Conservation (phyloP, 2,113 vertebrate species). For the Caretta caretta region DNA sequence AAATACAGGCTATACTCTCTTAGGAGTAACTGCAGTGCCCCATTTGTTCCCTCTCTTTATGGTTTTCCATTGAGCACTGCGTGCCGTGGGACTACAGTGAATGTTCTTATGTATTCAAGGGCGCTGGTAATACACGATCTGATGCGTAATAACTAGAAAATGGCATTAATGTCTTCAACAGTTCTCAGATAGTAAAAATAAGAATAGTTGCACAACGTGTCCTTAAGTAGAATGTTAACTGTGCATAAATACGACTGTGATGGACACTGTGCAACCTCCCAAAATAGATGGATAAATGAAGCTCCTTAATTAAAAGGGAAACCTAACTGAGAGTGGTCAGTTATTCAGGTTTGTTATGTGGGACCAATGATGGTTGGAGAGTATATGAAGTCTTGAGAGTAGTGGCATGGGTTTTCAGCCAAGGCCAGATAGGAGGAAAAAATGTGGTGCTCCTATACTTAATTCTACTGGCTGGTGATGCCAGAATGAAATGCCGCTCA, state of each 20-base stretch:
- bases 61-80: background rate
- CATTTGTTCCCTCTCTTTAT: background rate
- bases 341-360: background rate
- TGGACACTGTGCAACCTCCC: background rate
- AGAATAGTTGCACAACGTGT: background rate
- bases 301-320: background rate
- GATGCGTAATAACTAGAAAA: background rate
- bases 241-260: background rate
- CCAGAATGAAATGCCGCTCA: background rate
- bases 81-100: background rate
- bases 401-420: background rate
- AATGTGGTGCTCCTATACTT: background rate
- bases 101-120: background rate
- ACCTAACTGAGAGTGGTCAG: background rate
- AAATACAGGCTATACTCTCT: background rate
- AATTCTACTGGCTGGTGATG: background rate
- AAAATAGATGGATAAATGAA: background rate
- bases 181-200: background rate
- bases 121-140: background rate
- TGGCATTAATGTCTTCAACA: background rate
- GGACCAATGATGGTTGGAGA: background rate
- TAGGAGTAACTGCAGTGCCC: background rate
- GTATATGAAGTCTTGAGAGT: background rate
- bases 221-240: background rate
- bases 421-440: background rate